A percentile compares a stretch with the other conserved stretches of the same genome.
These are phyloP conservation scores for Sphecodes monilicornis DNA, from an alignment of 2,888 invertebrate species.

Conservation along the genomic window DNA sequence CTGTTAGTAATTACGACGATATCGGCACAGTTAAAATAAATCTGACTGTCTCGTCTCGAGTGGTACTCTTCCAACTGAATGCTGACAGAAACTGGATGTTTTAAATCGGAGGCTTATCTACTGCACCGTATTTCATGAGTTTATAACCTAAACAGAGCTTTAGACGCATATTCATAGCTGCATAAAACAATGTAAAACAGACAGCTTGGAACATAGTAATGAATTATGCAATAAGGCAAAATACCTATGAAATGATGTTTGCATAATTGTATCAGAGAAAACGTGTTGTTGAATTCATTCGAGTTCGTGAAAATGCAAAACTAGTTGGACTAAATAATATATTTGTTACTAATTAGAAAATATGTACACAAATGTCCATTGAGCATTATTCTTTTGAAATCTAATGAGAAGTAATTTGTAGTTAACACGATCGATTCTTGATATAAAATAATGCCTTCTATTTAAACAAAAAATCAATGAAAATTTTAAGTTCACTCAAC, in stretches of 20 bases:
- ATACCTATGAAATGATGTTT: neutral
- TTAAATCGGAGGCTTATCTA: neutral
- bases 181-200: neutral
- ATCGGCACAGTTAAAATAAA: constrained; percentile 2
- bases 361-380: no score
- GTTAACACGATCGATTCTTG: no score
- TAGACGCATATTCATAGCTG: neutral
- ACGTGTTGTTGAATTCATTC: no score
- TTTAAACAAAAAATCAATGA: no score
- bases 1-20: neutral
- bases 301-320: no score
- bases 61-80: neutral
- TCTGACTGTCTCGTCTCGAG: neutral
- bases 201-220: neutral
- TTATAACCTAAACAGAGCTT: neutral
- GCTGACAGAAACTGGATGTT: neutral
- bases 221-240: neutral
- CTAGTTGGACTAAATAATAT: no score
- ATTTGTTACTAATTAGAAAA: no score
- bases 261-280: neutral
- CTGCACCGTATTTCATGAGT: neutral
- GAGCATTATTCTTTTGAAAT: no score
- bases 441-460: no score
- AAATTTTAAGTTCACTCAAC: no score
- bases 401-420: no score